Conservation (phyloP, 2,113 vertebrate species). For the Archilochus colubris region DNA sequence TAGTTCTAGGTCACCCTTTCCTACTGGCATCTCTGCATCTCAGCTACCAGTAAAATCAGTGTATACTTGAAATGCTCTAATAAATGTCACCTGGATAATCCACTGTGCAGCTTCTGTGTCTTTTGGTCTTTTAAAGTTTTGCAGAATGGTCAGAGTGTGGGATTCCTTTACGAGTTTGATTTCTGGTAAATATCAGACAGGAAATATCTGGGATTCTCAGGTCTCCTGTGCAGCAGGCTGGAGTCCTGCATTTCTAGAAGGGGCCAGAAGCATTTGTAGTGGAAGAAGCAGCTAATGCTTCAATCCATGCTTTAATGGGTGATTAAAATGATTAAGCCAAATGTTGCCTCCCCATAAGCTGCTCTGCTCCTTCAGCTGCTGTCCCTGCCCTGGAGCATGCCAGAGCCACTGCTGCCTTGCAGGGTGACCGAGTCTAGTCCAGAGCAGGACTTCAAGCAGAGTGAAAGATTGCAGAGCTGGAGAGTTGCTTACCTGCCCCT, state of each 20-base stretch:
- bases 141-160: not conserved
- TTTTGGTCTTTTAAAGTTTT: not conserved
- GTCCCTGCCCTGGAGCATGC: not conserved
- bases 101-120: not conserved
- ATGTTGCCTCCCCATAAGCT: not conserved
- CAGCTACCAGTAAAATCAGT: slow-evolving; percentile 26
- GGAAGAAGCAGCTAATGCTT: not conserved
- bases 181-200: not conserved
- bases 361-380: not conserved
- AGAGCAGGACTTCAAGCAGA: not conserved
- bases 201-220: not conserved
- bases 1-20: slow-evolving; percentile 14
- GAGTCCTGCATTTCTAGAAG: not conserved
- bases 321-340: not conserved
- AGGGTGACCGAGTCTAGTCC: not conserved
- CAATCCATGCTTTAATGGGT: not conserved
- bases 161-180: not conserved
- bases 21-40: slow-evolving; percentile 7
- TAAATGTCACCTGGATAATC: slow-evolving; percentile 59
- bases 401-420: not conserved
- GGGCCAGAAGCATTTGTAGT: not conserved
- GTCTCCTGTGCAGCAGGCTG: not conserved
- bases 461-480: not conserved
- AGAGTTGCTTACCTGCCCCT: not conserved
- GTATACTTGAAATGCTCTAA: slow-evolving; percentile 64